Conservation (phyloP, 2,113 vertebrate genomes). For the Synchiropus splendidus region DNA sequence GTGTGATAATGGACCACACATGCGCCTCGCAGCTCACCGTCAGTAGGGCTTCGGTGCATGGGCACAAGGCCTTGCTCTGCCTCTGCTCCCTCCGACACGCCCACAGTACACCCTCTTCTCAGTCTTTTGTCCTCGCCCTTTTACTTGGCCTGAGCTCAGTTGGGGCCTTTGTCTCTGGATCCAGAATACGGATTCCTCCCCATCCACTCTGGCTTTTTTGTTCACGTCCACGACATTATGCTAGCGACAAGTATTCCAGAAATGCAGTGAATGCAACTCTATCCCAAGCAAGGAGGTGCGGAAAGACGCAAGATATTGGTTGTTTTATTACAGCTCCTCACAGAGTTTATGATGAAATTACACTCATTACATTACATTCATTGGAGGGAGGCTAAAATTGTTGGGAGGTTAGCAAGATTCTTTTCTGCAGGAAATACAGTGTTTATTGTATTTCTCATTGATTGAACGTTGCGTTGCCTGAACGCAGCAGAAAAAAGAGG, state of each 20-base stretch:
- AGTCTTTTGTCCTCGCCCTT: conserved; percentile 56
- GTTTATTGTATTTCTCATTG: too few species aligned
- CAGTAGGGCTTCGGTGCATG: conserved; percentile 23
- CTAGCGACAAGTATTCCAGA: conserved; percentile 57
- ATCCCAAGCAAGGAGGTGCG: background rate
- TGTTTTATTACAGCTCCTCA: too few species aligned
- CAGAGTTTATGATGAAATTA: too few species aligned
- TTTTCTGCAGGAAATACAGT: too few species aligned
- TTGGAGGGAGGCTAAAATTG: too few species aligned
- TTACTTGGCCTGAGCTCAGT: conserved; percentile 37
- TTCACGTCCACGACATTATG: conserved; percentile 52
- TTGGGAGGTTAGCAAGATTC: too few species aligned
- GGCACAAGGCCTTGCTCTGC: conserved; percentile 26
- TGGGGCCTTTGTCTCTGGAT: conserved; percentile 51
- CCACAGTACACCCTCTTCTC: conserved; percentile 36
- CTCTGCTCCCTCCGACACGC: conserved; percentile 22
- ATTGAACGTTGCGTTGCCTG: too few species aligned
- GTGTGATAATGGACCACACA: conserved; percentile 70
- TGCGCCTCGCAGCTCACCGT: conserved; percentile 43
- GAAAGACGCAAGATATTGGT: too few species aligned
- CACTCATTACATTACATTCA: too few species aligned
- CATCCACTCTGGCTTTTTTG: conserved; percentile 50
- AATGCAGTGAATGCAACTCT: conserved; percentile 49
- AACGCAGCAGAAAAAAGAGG: too few species aligned
- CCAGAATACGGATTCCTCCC: conserved; percentile 29